Evolutionary conservation across 2,888 invertebrate genomes (phyloP), one percentile per base, ranked within the genome.

Genomic region (Steinernema hermaphroditum): DNA sequence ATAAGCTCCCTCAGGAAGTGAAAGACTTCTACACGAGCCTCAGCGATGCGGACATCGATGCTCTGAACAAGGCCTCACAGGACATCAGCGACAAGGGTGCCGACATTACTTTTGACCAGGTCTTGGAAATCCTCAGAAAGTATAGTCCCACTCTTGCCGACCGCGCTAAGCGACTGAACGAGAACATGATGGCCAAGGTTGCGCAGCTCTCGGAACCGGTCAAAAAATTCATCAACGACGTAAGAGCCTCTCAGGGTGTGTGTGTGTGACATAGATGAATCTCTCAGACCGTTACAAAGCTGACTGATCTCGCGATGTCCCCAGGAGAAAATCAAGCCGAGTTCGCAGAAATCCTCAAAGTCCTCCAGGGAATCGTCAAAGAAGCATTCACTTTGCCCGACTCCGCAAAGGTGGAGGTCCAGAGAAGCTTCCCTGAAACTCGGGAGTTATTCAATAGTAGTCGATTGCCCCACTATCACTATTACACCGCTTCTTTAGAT

Each of bases 1-100:
- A 62, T 32, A 62, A 62, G 19, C 62, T 62, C 32, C 62, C 62
- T 6, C 32, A 1, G 2, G 62, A 62, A 14, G 12, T 62, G 8
- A 24, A 62, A 32, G 29, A 27, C 27, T 62, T 62, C 62, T 62
- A 62, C 62, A 32, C 29, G 62, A 62, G 29, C 27, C 32, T 62
- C 16, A 62, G 32, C 32, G 62, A 62, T 16, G 62, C 9, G 16
- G 62, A 62, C 32, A n/a, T 62, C 29, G 62, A 62, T 4, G 62
- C 62, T 1, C 16, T 62, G 32, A 62, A 62, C 16, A n/a, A 12
- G 32, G 62, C 32, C 2, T 12, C 29, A 14, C 12, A 62, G 29
- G 32, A 62, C 32, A 32, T 62, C 6, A 32, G 8, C 16, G 27
- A 32, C 8, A 16, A 19, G 54, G 22, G 32, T 4, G 29, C 22